A percentile compares a stretch with the other conserved stretches of the same genome.
phyloP scores from a whole-genome alignment of 2,797 vertebrate genomes.

The Corythornis leucogaster region DNA sequence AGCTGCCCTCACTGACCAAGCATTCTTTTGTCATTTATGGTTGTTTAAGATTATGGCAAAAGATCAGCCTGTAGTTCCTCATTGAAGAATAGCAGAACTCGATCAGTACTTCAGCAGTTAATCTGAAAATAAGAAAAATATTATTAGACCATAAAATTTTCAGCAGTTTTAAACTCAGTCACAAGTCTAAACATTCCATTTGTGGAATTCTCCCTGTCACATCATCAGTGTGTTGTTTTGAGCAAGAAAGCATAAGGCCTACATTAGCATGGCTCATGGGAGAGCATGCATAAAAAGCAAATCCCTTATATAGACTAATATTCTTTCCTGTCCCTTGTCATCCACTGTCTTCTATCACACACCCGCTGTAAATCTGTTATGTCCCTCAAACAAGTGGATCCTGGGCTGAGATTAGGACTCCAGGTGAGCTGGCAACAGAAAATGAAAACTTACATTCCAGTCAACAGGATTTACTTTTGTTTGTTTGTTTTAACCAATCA shows the following conservation, averaged over 20 bases:
- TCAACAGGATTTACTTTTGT: not conserved
- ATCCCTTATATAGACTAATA: not conserved
- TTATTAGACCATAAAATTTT: not conserved
- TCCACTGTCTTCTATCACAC: not conserved
- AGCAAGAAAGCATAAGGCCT: not conserved
- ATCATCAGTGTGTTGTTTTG: not conserved
- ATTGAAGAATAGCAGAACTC: conserved; percentile 99
- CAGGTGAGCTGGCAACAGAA: not conserved
- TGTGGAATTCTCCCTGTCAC: not conserved
- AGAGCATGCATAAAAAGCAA: not conserved
- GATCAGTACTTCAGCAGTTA: conserved; percentile 95
- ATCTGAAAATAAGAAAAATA: conserved; percentile 75
- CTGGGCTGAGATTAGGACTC: not conserved
- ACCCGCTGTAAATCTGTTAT: not conserved
- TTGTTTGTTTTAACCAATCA: not conserved
- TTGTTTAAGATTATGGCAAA: conserved; percentile 99
- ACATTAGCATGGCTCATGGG: not conserved
- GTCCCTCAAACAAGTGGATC: not conserved
- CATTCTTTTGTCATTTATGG: conserved; percentile 94
- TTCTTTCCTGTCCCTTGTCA: not conserved
- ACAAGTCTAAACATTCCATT: not conserved
- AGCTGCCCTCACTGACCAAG: conserved; percentile 91
- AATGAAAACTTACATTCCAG: not conserved
- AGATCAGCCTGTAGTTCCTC: conserved; percentile 99
- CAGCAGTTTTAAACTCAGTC: not conserved